Evolutionary conservation across 2,888 invertebrate genomes (phyloP).

Genomic region (Rhagophthalmus giganteus): DNA sequence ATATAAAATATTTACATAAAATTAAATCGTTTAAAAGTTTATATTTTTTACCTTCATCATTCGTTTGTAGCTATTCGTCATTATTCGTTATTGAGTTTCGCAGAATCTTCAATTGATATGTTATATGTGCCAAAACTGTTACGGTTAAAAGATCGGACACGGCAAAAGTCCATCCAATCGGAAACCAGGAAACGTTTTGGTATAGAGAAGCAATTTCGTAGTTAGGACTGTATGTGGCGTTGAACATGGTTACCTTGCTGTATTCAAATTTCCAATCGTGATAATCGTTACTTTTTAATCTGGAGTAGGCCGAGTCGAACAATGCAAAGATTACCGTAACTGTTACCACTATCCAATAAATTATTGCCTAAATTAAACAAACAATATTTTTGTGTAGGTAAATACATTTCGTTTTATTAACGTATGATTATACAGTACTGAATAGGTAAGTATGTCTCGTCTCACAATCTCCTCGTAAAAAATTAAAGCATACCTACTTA

Average conservation of each 20-base stretch:
- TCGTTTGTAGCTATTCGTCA: constrained; percentile 13
- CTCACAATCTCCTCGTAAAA: too few species aligned
- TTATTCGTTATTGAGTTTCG: constrained; percentile 24
- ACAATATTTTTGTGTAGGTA: too few species aligned
- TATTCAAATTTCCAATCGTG: constrained; percentile 29
- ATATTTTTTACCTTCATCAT: constrained; percentile 18
- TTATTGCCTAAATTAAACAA: constrained; percentile 26
- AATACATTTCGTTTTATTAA: neutral
- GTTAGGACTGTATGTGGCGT: constrained; percentile 25
- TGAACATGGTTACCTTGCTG: constrained; percentile 22
- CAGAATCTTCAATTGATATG: constrained; percentile 28
- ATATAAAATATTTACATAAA: neutral
- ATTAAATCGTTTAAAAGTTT: neutral
- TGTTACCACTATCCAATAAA: constrained; percentile 21
- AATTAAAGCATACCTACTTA: too few species aligned
- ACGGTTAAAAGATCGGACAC: constrained; percentile 25
- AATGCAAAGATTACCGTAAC: constrained; percentile 21
- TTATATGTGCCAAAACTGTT: constrained; percentile 28
- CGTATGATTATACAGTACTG: neutral
- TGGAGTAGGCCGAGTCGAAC: constrained; percentile 14
- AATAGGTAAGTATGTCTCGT: too few species aligned
- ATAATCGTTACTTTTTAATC: constrained; percentile 19
- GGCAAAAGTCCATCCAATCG: constrained; percentile 26
- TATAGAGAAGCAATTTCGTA: constrained; percentile 23
- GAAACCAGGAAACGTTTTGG: constrained; percentile 24